A percentile compares a stretch with the other conserved stretches of the same genome.
Conservation (phyloP, 2,888 invertebrate genomes). For the Apamea sordens region DNA sequence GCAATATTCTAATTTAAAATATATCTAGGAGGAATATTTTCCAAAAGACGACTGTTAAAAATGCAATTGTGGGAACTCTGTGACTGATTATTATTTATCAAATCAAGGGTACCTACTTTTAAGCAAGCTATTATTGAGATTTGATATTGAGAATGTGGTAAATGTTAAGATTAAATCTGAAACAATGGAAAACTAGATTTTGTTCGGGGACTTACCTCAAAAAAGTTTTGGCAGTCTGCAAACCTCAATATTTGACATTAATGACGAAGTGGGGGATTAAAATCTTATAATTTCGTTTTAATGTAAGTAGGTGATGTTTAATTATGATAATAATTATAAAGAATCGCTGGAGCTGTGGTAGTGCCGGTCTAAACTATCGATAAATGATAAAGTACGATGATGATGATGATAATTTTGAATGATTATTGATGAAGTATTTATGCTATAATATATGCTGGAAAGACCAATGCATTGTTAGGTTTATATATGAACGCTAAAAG, state of each 20-base stretch:
- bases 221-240: neutral
- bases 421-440: neutral
- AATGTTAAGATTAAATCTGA: neutral
- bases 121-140: neutral
- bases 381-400: neutral
- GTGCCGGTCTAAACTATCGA: constrained; percentile 6
- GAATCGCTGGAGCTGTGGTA: constrained; percentile 7
- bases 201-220: constrained; percentile 1
- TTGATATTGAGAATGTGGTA: neutral
- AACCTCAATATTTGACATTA: neutral
- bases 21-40: constrained; percentile 2
- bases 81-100: neutral
- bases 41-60: neutral
- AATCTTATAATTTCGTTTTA: constrained; percentile 12
- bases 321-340: neutral
- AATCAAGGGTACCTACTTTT: neutral
- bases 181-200: constrained; percentile 1
- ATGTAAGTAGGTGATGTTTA: neutral
- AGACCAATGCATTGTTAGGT: neutral
- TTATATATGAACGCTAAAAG: neutral
- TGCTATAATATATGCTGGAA: neutral
- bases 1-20: neutral
- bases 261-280: neutral
- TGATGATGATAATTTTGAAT: constrained; percentile 1
- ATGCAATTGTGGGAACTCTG: neutral